Percentiles rank a stretch among this genome's conserved stretches.
These are phyloP conservation scores for Metalampra italica DNA, from an alignment of 2,888 invertebrate genomes.

Conservation along the genomic window DNA sequence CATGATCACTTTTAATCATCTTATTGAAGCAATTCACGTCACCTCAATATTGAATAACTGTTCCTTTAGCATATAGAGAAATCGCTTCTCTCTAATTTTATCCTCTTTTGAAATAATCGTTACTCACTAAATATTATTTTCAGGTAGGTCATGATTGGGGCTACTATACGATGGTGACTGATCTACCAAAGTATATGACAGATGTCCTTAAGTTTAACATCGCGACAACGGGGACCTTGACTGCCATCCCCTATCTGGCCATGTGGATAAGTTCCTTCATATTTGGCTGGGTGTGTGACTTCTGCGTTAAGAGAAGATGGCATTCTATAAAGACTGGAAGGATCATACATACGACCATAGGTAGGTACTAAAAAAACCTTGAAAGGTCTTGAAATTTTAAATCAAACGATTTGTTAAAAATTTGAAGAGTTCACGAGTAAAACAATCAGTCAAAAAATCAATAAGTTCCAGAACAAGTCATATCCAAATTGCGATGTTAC, in stretches of 20 bases:
- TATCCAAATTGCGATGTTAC: no score
- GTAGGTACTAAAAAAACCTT: no score
- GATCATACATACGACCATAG: constrained; percentile 83
- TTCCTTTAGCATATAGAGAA: no score
- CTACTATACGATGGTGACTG: constrained; percentile 84
- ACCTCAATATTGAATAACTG: no score
- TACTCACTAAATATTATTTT: no score
- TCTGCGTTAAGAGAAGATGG: constrained; percentile 79
- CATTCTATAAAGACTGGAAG: constrained; percentile 79
- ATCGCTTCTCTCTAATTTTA: no score
- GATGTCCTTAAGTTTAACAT: constrained; percentile 83
- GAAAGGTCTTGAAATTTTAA: constrained; percentile 17
- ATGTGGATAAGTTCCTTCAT: constrained; percentile 83
- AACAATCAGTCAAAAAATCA: no score
- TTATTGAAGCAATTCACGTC: no score
- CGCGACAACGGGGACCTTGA: constrained; percentile 80
- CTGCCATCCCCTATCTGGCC: constrained; percentile 82
- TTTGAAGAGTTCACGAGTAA: no score
- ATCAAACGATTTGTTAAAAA: not conserved
- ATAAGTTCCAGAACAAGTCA: no score
- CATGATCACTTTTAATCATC: no score
- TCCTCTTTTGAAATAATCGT: no score
- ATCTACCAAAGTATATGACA: constrained; percentile 84
- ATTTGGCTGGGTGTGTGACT: constrained; percentile 85
- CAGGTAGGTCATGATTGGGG: constrained; percentile 81